Percentiles rank a stretch among this genome's conserved stretches.
phyloP scores from a whole-genome alignment of 2,888 invertebrate genomes.

The Erannis defoliaria region DNA sequence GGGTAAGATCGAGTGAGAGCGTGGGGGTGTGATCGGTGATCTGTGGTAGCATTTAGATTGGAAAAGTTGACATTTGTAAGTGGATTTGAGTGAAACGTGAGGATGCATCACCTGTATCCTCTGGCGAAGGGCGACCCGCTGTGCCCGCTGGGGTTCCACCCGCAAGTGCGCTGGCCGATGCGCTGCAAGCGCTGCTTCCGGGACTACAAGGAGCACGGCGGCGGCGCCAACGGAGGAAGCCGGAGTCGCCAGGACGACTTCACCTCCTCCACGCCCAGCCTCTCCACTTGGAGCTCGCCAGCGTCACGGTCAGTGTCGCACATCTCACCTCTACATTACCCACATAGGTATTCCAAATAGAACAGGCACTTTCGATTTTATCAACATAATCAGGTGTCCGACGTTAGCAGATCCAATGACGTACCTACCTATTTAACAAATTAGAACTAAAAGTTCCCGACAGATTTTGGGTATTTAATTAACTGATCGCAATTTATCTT shows the following conservation, averaged over 20 bases:
- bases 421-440: conserved; percentile 2
- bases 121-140: conserved; percentile 94
- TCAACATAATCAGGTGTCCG: background rate
- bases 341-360: no score
- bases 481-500: conserved; percentile 52
- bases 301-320: conserved; percentile 81
- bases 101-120: conserved; percentile 92
- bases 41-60: conserved; percentile 73
- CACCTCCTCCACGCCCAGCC: conserved; percentile 92
- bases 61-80: conserved; percentile 75
- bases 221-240: conserved; percentile 87
- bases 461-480: conserved; percentile 39
- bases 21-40: conserved; percentile 60
- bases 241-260: conserved; percentile 89
- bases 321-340: background rate
- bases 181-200: conserved; percentile 97
- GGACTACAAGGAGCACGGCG: conserved; percentile 96
- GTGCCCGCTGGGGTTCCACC: conserved; percentile 97
- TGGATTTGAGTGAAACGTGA: conserved; percentile 76
- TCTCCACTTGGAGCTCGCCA: conserved; percentile 88
- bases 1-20: conserved; percentile 48
- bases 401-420: background rate
- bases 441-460: conserved; percentile 10
- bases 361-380: no score
- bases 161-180: conserved; percentile 97